phyloP scores from a whole-genome alignment of 2,888 invertebrate species.

The Napeogenes inachia region DNA sequence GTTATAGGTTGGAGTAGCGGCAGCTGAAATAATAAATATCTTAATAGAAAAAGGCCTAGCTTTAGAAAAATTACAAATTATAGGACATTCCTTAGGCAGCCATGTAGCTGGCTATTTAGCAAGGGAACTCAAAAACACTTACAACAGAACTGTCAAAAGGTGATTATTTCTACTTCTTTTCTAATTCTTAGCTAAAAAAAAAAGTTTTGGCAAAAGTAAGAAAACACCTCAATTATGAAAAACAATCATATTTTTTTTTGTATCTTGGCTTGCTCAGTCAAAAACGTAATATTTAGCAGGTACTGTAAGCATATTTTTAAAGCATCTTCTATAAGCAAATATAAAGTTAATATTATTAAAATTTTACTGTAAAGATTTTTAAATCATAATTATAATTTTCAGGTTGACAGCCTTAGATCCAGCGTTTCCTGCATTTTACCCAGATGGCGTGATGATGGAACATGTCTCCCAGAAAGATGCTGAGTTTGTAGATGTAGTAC shows the following conservation, averaged over 20 bases:
- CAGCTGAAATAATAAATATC: slow-evolving; percentile 59
- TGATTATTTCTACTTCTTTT: slow-evolving; percentile 23
- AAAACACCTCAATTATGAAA: no score
- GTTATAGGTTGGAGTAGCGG: slow-evolving; percentile 62
- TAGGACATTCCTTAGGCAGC: slow-evolving; percentile 72
- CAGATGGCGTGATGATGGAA: slow-evolving; percentile 66
- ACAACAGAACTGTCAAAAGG: slow-evolving; percentile 64
- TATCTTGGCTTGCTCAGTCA: no score
- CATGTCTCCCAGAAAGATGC: slow-evolving; percentile 75
- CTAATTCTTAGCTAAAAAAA: not conserved
- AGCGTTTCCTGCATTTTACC: slow-evolving; percentile 79
- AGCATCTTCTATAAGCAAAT: no score
- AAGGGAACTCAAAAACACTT: slow-evolving; percentile 63
- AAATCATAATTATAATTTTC: slow-evolving; percentile 20
- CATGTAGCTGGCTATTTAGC: slow-evolving; percentile 72
- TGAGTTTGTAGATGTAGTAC: slow-evolving; percentile 81
- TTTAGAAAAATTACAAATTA: slow-evolving; percentile 60
- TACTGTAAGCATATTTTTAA: no score
- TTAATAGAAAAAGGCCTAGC: slow-evolving; percentile 55
- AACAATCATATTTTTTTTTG: no score
- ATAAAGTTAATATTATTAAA: no score
- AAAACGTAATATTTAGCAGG: no score
- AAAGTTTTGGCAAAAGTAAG: no score
- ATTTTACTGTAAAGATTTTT: no score
- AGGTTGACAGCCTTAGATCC: slow-evolving; percentile 79